These are phyloP conservation scores for Zaprionus africanus DNA, from an alignment of 1,140 invertebrate species.

Conservation along the genomic window DNA sequence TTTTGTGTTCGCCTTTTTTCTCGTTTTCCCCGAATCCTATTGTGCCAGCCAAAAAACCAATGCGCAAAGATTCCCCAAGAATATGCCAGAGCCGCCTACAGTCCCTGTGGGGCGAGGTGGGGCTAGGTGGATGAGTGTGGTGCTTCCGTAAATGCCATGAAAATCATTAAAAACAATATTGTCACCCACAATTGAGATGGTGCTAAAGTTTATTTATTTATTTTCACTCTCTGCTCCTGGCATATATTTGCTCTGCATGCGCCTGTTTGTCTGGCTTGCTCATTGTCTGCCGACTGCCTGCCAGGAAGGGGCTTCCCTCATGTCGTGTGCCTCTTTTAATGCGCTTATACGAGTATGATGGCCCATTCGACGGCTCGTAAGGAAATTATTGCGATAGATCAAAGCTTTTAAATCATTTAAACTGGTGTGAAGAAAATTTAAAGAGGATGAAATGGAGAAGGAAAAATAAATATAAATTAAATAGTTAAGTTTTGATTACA, in stretches of 20 bases:
- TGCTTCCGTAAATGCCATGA: conserved; percentile 45
- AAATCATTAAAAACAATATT: conserved; percentile 80
- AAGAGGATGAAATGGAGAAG: background rate
- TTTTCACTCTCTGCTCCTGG: conserved; percentile 39
- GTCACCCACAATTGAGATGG: conserved; percentile 68
- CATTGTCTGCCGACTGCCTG: background rate
- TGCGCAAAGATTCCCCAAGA: conserved; percentile 50
- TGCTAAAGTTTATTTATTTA: conserved; percentile 69
- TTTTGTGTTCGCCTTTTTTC: conserved; percentile 27
- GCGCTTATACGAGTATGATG: conserved; percentile 34
- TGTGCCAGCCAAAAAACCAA: conserved; percentile 61
- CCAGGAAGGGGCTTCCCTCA: conserved; percentile 1
- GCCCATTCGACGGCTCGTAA: conserved; percentile 47
- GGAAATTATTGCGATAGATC: conserved; percentile 14
- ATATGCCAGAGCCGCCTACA: conserved; percentile 35
- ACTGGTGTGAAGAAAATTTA: background rate
- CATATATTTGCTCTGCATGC: conserved; percentile 12
- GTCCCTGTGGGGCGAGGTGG: background rate
- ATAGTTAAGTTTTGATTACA: no score
- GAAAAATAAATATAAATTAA: no score
- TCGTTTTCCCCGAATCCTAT: conserved; percentile 31
- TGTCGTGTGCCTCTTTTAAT: conserved; percentile 27
- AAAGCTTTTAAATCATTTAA: conserved; percentile 43
- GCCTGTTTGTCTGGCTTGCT: conserved; percentile 3
- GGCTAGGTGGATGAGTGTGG: background rate